Base-by-base conservation (phyloP, 2,113 vertebrate species). In the Drymodes brunneopygia region DNA sequence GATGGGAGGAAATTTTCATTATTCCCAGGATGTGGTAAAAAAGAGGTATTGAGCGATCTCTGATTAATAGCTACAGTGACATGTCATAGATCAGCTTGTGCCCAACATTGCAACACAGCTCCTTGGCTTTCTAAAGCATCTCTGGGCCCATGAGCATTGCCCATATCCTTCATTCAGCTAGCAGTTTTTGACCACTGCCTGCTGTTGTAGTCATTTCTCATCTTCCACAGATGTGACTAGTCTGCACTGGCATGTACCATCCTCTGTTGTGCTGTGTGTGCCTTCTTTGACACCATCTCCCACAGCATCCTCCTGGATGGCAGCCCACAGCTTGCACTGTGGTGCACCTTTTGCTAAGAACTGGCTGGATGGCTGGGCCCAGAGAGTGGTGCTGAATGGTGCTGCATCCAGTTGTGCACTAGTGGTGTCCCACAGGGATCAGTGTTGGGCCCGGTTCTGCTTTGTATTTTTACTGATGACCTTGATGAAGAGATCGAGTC, bases 251-350 rank as follows among this genome's bases (percentile, higher is more conserved):
- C 50, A 19, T 3, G 20, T 51, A 25, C 3, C 56, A n/a, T 56
- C 36, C n/a, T 82, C 72, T n/a, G 1, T 47, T 70, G 27, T 36
- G 10, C 21, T 61, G 5, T 0, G 0, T 38, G 33, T 29, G 15
- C 50, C 57, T 28, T 35, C 61, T 57, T 51, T 33, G 53, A 15
- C 21, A 44, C 17, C 1, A 2, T 14, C 25, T 58, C 61, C 44
- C 21, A 31, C 8, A 58, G 61, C 51, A 85, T 3, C 17, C 7
- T 50, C 21, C 25, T 50, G 44, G 35, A 42, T 66, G 44, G 29
- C 25, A 66, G 71, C 31, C 44, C 1, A 1, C 4, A 8, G 16
- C 35, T 21, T 66, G 44, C 21, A 36, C 31, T 29, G 16, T n/a
- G n/a, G 31, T 7, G 29, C 21, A 21, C 16, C 2, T 7, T 50